Conservation (phyloP, 2,797 vertebrate species). For the Pempheris klunzingeri region DNA sequence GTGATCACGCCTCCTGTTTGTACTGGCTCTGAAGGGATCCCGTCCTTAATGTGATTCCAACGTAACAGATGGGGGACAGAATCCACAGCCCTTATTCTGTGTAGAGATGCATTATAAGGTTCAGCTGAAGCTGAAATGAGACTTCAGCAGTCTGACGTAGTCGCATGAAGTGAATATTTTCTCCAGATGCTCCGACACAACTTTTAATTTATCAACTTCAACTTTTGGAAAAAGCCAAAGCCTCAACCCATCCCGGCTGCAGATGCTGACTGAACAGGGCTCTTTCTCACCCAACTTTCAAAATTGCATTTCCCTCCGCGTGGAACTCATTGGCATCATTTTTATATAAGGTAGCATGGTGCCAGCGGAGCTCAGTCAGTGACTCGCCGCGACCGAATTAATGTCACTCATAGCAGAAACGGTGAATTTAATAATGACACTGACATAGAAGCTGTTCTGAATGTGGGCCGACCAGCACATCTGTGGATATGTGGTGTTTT, state of each 20-base stretch:
- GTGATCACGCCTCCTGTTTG: conserved; percentile 18
- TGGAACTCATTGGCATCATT: not conserved
- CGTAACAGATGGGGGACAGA: conserved; percentile 38
- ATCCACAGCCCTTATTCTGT: conserved; percentile 12
- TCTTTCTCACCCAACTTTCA: too few species aligned
- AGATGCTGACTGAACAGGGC: too few species aligned
- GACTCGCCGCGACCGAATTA: conserved; percentile 6
- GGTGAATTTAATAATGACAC: not conserved
- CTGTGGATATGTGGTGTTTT: conserved; percentile 3
- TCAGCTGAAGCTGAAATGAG: conserved; percentile 17
- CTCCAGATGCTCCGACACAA: too few species aligned
- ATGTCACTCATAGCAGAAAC: conserved; percentile 25
- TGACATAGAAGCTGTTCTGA: conserved; percentile 4
- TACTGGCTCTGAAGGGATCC: conserved; percentile 2
- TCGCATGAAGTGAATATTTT: conserved; percentile 27
- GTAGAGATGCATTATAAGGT: conserved; percentile 20
- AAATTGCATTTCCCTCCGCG: not conserved
- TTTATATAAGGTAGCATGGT: not conserved
- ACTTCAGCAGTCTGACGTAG: too few species aligned
- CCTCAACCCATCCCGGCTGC: too few species aligned
- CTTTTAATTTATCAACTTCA: too few species aligned
- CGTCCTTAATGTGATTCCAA: conserved; percentile 18
- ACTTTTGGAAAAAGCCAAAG: too few species aligned
- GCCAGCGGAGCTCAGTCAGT: not conserved
- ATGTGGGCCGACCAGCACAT: conserved; percentile 6